Base-by-base conservation (phyloP, 2,888 invertebrate species). In the Trissoscelio sp. region DNA sequence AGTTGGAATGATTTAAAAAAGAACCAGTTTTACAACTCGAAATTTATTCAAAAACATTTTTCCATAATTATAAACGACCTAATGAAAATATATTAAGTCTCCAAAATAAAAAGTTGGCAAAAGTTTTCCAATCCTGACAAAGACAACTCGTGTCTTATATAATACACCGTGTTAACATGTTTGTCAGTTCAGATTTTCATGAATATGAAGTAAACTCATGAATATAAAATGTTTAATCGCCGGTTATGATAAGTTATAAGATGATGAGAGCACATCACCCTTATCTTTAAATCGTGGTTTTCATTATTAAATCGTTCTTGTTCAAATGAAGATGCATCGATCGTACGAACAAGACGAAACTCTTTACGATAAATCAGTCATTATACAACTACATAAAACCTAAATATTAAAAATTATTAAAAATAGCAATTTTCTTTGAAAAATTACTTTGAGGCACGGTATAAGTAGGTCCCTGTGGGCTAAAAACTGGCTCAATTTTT, bases 151-250 rank as follows among this genome's bases (percentile, higher is more conserved):
- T 14, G 46, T 31, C 46, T 46, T 37, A 70, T 48, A 57, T 46
- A 34, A 34, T 46, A 34, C 46, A 12, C 14, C 70, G 9, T 6
- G 24, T 24, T 4, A 60, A 51, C 60, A 28, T 60, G 72, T 60
- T 51, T 60, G 58, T 60, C 48, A 3, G 48, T 72, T 44, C 16
- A 31, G 39, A 51, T 60, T 58, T 72, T 60, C 72, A 72, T 72
- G 72, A 72, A 60, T 72, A 60, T 58, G 60, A 62, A 72, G 51
- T 9, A 51, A 72, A 51, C 72, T 72, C 58, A 72, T 60, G 70
- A 72, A 72, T 72, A 72, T 60, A 48, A 58, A 72, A 72, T 48
- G 24, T 39, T 58, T 58, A 72, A 72, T 72, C 60, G 48, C 48
- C 48, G 18, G 39, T 48, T 51, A 60, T 37, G 51, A 39, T 72